Evolutionary conservation across 2,888 invertebrate genomes (phyloP).

Genomic region (Alloplasta piceator): DNA sequence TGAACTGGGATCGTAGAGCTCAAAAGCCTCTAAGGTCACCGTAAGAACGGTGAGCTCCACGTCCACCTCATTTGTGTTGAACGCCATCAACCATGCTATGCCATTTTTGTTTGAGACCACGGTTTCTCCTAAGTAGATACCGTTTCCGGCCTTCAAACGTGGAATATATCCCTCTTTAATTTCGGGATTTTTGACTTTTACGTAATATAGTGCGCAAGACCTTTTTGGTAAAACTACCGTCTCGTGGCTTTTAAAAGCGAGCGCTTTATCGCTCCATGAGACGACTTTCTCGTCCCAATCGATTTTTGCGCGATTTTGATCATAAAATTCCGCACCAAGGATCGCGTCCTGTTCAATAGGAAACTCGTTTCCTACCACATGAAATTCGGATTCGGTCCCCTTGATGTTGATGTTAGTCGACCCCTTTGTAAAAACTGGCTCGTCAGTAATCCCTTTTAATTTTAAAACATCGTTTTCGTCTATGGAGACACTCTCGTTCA

Average conservation of each 20-base stretch:
- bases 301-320: not conserved
- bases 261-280: not conserved
- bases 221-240: not conserved
- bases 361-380: not conserved
- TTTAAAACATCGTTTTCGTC: not conserved
- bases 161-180: slow-evolving; percentile 11
- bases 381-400: not conserved
- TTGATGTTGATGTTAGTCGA: not conserved
- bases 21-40: not conserved
- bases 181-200: not conserved
- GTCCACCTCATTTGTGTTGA: not conserved
- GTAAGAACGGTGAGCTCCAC: not conserved
- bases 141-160: not conserved
- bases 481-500: too few relatives aligned
- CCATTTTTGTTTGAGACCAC: too few relatives aligned
- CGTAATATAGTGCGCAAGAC: not conserved
- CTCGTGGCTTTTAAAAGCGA: not conserved
- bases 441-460: not conserved
- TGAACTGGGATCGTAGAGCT: too few relatives aligned
- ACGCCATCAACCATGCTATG: too few relatives aligned
- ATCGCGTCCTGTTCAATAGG: slow-evolving; percentile 11
- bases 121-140: not conserved
- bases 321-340: slow-evolving; percentile 31
- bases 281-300: slow-evolving; percentile 24
- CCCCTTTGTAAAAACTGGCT: not conserved